Conservation (phyloP, 2,113 vertebrate species). For the Desmodus rotundus region DNA sequence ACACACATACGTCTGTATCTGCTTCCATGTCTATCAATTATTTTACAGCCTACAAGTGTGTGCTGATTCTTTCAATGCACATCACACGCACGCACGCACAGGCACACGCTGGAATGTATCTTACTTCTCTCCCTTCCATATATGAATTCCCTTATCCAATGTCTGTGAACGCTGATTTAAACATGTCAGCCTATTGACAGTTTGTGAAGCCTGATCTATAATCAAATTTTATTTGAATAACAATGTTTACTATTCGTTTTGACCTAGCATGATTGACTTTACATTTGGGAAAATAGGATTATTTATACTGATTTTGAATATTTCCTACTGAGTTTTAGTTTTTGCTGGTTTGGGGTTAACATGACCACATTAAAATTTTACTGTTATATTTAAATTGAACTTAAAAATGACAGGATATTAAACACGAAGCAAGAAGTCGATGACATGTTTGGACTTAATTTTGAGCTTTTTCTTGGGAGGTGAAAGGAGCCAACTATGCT, state of each 20-base stretch:
- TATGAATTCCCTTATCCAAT: background rate
- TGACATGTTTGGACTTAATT: background rate
- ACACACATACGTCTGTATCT: background rate
- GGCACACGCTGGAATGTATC: background rate
- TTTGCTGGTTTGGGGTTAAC: background rate
- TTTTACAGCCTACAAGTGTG: background rate
- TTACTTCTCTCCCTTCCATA: background rate
- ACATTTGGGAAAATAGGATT: background rate
- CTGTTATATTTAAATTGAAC: background rate
- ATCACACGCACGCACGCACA: too few relatives aligned
- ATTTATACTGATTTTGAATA: background rate
- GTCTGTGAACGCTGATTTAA: background rate
- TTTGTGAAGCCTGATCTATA: background rate
- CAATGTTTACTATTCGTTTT: background rate
- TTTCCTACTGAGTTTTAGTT: background rate
- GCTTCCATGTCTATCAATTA: background rate
- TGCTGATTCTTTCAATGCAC: background rate
- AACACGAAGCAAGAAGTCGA: background rate
- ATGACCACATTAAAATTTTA: background rate
- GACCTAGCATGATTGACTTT: background rate
- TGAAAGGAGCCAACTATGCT: fast-evolving
- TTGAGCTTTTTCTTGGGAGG: background rate
- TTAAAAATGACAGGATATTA: background rate
- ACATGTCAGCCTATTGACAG: background rate
- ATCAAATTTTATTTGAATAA: background rate